Evolutionary conservation across 2,888 invertebrate genomes (phyloP), one percentile per base, ranked within the genome.

Genomic region (Plagodis pulveraria): DNA sequence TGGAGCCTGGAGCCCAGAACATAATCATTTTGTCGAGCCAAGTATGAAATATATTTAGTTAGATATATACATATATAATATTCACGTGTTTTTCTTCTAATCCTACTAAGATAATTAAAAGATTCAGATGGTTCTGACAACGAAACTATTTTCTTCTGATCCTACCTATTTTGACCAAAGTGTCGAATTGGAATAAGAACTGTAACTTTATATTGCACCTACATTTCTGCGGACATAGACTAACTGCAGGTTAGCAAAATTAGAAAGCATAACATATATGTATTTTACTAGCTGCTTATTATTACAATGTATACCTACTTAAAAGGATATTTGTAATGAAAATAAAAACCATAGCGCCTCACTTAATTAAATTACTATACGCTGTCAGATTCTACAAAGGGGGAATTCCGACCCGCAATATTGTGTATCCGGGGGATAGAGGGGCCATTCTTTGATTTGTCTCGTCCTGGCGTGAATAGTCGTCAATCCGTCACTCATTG

Each of bases 401-500:
- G 79, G 74, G 69, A 71, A 57, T 63, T 53, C 61, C 60, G 49
- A 42, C 54, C 45, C 52, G 57, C 62, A 60, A 56, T 60, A 63
- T 62, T 58, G 58, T 60, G 59, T 62, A 41, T 51, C 43, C 57
- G 49, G 42, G 57, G 48, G 42, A 50, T 47, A 47, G 46, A 50
- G 36, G 42, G 55, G 9, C 55, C 48, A 59, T 59, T 59, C 59
- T 59, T 59, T 55, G 59, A 59, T 51, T 55, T 59, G 59, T 59
- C 59, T 78, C 75, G 73, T 76, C 80, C 82, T 70, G 68, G 65
- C 66, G 66, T 77, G 80, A 83, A 81, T 80, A 72, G 77, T 69
- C 79, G 77, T 66, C 66, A 64, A 81, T 83, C 80, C 74, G 80
- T 82, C 84, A 77, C 69, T 76, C 74, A 75, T 80, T 80, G 83